phyloP scores from a whole-genome alignment of 2,888 invertebrate species.

The Epistrophella euchroma region DNA sequence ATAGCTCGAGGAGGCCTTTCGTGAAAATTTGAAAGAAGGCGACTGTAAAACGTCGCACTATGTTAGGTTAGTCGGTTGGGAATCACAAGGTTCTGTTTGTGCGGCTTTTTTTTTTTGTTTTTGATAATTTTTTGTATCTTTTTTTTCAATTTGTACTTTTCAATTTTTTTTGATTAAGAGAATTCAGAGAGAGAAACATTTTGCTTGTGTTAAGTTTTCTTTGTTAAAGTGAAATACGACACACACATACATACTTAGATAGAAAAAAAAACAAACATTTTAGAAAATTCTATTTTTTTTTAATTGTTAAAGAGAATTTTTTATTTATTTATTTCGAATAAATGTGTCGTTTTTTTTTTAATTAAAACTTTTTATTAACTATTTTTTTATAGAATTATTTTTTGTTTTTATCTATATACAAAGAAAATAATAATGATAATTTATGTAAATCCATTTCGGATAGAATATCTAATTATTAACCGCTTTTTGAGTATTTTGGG shows the following conservation, averaged over 20 bases:
- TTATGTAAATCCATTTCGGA: constrained; percentile 48
- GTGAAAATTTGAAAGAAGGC: constrained; percentile 98
- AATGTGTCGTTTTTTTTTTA: constrained; percentile 57
- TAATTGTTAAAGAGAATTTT: constrained; percentile 6
- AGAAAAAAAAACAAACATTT: constrained; percentile 53
- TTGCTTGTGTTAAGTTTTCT: constrained; percentile 69
- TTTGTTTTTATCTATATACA: constrained; percentile 30
- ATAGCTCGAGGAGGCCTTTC: constrained; percentile 98
- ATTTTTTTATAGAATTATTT: constrained; percentile 13
- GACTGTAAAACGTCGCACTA: constrained; percentile 92
- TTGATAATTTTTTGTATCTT: constrained; percentile 58
- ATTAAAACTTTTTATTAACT: constrained; percentile 21
- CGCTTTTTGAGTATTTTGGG: constrained; percentile 48
- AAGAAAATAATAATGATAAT: constrained; percentile 32
- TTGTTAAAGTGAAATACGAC: constrained; percentile 67
- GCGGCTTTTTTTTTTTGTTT: constrained; percentile 80
- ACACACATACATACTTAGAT: constrained; percentile 66
- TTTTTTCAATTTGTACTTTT: constrained; percentile 68
- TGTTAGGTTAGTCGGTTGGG: constrained; percentile 85
- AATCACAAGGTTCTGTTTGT: constrained; percentile 84
- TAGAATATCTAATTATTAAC: constrained; percentile 45
- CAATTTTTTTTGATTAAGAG: constrained; percentile 53
- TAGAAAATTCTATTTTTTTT: constrained; percentile 31
- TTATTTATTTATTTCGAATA: constrained; percentile 35
- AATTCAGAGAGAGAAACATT: constrained; percentile 75